These are phyloP conservation scores for Sipha flava DNA, from an alignment of 1,140 invertebrate species.

Conservation along the genomic window DNA sequence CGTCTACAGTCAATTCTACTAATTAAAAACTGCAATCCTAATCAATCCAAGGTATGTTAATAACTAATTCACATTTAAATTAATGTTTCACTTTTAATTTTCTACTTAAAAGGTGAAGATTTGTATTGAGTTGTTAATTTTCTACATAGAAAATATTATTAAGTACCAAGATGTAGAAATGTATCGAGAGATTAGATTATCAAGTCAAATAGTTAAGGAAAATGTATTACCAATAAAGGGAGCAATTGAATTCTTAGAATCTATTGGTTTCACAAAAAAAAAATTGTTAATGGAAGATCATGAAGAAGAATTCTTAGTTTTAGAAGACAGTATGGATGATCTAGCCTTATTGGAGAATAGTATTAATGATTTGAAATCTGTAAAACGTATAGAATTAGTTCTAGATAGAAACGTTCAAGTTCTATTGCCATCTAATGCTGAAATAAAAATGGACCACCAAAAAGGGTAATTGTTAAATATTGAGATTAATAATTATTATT, in stretches of 20 bases:
- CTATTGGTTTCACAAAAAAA: conserved; percentile 66
- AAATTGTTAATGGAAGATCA: conserved; percentile 38
- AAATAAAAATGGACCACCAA: conserved; percentile 76
- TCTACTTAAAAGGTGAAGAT: conserved; percentile 51
- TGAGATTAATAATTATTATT: too few relatives aligned
- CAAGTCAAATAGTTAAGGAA: conserved; percentile 70
- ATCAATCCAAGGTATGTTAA: conserved; percentile 60
- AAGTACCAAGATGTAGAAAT: conserved; percentile 78
- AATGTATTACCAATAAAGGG: conserved; percentile 72
- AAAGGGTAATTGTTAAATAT: conserved; percentile 57
- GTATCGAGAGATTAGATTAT: conserved; percentile 79
- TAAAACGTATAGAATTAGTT: conserved; percentile 72
- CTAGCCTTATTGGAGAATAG: conserved; percentile 53
- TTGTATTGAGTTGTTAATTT: conserved; percentile 76
- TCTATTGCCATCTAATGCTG: conserved; percentile 68
- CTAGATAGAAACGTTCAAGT: conserved; percentile 78
- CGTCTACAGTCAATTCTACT: conserved; percentile 73
- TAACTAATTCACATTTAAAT: background rate
- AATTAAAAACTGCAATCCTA: conserved; percentile 79
- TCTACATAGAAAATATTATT: conserved; percentile 86
- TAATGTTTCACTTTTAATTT: background rate
- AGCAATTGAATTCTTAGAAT: conserved; percentile 68
- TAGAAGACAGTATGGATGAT: conserved; percentile 49
- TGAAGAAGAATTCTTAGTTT: conserved; percentile 57
- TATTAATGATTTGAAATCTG: conserved; percentile 63